Evolutionary conservation across 2,888 invertebrate genomes (phyloP).

Genomic region (Callosobruchus maculatus): DNA sequence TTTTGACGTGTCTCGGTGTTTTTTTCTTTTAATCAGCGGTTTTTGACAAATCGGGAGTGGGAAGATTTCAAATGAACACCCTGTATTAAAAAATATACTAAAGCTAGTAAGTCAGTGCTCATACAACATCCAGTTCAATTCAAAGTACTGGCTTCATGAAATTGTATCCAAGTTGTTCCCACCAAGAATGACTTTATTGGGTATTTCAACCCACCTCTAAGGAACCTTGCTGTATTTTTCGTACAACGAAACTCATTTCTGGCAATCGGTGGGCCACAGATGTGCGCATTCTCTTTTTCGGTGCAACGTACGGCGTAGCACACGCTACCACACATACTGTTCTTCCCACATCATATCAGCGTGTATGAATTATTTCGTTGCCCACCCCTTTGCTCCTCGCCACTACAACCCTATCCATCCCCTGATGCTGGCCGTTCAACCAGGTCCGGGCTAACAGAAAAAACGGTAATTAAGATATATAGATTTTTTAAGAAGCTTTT

Average conservation of each 20-base stretch:
- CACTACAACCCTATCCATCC: not conserved
- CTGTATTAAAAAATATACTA: too few relatives aligned
- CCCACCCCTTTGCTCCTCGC: not conserved
- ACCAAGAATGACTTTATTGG: too few relatives aligned
- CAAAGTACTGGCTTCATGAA: too few relatives aligned
- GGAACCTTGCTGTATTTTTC: not conserved
- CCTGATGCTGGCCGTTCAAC: not conserved
- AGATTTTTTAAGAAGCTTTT: too few relatives aligned
- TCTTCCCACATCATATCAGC: not conserved
- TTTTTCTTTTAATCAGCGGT: too few relatives aligned
- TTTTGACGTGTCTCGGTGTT: too few relatives aligned
- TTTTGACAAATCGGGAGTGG: too few relatives aligned
- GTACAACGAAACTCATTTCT: not conserved
- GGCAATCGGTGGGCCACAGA: not conserved
- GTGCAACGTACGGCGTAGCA: not conserved
- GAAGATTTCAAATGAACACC: too few relatives aligned
- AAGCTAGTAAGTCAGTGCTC: too few relatives aligned
- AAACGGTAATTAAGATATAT: too few relatives aligned
- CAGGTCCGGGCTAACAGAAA: not conserved
- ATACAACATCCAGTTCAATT: too few relatives aligned
- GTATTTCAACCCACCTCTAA: not conserved
- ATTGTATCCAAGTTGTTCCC: too few relatives aligned
- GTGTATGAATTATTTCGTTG: not conserved
- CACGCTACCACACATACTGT: not conserved
- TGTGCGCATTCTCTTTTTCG: not conserved